Evolutionary conservation across 2,888 invertebrate genomes (phyloP).

Genomic region (Tetanocera ferruginea): DNA sequence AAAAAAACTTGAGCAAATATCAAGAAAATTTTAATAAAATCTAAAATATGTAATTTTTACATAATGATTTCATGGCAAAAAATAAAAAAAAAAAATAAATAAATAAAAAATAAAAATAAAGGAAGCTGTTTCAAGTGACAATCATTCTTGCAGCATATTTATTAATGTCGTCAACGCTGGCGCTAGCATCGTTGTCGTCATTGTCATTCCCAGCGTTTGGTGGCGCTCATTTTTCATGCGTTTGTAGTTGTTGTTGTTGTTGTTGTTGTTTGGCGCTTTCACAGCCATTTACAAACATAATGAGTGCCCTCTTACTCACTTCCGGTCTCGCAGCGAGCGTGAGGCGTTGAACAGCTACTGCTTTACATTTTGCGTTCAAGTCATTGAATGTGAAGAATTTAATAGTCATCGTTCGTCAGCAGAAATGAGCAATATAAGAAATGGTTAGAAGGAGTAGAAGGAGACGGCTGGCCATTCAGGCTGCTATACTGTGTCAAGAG

Average conservation of each 20-base stretch:
- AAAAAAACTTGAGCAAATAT: too few species aligned
- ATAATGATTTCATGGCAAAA: not conserved
- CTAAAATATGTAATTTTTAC: not conserved
- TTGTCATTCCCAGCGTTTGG: constrained; percentile 28
- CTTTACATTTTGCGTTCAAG: not conserved
- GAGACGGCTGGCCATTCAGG: not conserved
- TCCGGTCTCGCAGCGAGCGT: not conserved
- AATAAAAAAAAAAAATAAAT: too few species aligned
- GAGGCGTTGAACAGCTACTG: too few species aligned
- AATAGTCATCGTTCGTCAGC: constrained; percentile 64
- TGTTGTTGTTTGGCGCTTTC: constrained; percentile 60
- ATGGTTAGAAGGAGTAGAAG: constrained; percentile 25
- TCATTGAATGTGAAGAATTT: constrained; percentile 54
- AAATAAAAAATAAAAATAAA: too few species aligned
- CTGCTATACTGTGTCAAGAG: too few species aligned
- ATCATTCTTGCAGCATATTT: constrained; percentile 58
- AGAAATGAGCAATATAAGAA: constrained; percentile 34
- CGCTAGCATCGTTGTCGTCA: constrained; percentile 33
- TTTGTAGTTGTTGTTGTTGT: constrained; percentile 31
- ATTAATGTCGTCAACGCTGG: constrained; percentile 57
- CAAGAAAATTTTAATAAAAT: too few species aligned
- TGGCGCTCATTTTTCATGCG: not conserved
- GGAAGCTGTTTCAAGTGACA: constrained; percentile 53
- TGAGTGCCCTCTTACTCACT: constrained; percentile 37
- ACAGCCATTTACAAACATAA: constrained; percentile 64